Evolutionary conservation across 92 coral and sea anemone species (phyloP).

Genomic region (Epizoanthus illoricatus): DNA sequence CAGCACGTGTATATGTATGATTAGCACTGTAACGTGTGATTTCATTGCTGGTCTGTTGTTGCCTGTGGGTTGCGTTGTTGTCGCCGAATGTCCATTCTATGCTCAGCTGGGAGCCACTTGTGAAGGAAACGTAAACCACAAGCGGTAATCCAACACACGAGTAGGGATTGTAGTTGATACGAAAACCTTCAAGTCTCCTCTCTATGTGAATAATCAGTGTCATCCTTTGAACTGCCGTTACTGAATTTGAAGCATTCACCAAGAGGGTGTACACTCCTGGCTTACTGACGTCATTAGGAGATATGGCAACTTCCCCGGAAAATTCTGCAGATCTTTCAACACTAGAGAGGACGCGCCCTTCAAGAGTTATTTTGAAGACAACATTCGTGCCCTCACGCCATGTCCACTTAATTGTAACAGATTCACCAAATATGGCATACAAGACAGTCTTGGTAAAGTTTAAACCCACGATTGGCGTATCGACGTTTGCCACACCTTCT

Average conservation of each 20-base stretch:
- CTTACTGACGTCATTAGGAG: slow-evolving; percentile 23
- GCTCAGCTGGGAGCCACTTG: slow-evolving; percentile 63
- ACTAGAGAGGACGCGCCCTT: neutral
- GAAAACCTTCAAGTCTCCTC: slow-evolving; percentile 44
- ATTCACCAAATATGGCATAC: slow-evolving; percentile 43
- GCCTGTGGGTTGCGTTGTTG: slow-evolving; percentile 26
- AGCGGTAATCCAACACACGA: slow-evolving; percentile 54
- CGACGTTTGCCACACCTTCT: slow-evolving; percentile 49
- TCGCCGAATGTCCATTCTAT: slow-evolving; percentile 77
- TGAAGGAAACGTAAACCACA: slow-evolving; percentile 54
- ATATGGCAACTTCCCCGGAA: slow-evolving; percentile 30
- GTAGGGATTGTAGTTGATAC: slow-evolving; percentile 60
- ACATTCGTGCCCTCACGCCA: slow-evolving; percentile 75
- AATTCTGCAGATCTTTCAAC: slow-evolving; percentile 11
- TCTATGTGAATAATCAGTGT: slow-evolving; percentile 37
- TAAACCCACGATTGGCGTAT: slow-evolving; percentile 59
- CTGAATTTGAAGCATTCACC: slow-evolving; percentile 66
- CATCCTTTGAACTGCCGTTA: slow-evolving; percentile 47
- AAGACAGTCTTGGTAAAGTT: slow-evolving; percentile 34
- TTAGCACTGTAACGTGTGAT: slow-evolving; percentile 29
- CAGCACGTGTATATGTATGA: slow-evolving; percentile 49
- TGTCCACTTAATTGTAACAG: slow-evolving; percentile 51
- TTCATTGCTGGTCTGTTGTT: slow-evolving; percentile 37
- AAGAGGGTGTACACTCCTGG: slow-evolving; percentile 73
- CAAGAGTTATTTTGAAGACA: slow-evolving; percentile 32